phyloP scores from a whole-genome alignment of 2,797 vertebrate genomes.

The Argentina silus region DNA sequence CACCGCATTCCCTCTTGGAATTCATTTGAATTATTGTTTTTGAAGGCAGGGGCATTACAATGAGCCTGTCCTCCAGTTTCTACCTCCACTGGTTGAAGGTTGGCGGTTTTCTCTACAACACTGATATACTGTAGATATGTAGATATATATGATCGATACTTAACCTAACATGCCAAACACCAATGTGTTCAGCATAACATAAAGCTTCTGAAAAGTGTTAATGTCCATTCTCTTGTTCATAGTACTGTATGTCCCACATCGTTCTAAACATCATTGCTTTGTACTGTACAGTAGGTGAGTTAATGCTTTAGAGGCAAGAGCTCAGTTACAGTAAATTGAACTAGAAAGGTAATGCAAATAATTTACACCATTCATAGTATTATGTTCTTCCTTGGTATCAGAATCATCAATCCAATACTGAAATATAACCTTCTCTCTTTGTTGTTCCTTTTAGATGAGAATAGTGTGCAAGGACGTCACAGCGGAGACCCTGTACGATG shows the following conservation, averaged over 20 bases:
- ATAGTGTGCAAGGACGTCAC: slow-evolving; percentile 84
- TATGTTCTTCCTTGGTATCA: no score
- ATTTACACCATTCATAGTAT: no score
- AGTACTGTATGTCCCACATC: background rate
- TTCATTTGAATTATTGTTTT: background rate
- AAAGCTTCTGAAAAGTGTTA: background rate
- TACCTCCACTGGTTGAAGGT: background rate
- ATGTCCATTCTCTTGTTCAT: background rate
- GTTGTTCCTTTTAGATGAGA: slow-evolving; percentile 76
- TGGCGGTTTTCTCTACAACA: background rate
- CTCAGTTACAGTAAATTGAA: no score
- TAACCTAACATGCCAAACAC: background rate
- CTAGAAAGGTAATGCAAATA: no score
- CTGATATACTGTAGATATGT: background rate
- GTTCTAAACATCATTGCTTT: background rate
- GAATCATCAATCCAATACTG: background rate
- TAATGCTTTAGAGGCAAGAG: no score
- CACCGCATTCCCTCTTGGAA: background rate
- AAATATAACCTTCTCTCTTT: background rate
- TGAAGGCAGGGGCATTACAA: no score
- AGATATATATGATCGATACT: background rate
- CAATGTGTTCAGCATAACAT: background rate
- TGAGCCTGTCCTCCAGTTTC: no score
- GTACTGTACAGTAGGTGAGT: no score
- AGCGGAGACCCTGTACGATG: slow-evolving; percentile 82